phyloP scores from a whole-genome alignment of 2,888 invertebrate species.

The Diadegma fenestrale region DNA sequence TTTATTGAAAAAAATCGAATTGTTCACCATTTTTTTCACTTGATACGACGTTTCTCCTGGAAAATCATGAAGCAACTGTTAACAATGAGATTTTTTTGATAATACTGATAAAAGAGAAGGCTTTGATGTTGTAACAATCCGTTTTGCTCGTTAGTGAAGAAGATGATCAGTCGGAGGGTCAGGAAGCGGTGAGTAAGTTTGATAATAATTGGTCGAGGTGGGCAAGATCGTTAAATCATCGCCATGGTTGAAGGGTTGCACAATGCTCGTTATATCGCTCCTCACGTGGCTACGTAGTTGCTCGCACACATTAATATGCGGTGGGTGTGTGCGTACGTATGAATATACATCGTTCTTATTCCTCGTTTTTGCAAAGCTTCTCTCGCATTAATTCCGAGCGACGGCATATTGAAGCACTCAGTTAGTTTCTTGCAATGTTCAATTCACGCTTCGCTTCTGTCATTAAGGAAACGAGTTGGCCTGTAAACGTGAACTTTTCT shows the following conservation, averaged over 20 bases:
- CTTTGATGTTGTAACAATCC: background rate
- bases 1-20: too few species aligned
- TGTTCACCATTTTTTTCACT: too few species aligned
- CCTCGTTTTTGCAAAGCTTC: background rate
- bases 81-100: background rate
- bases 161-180: conserved; percentile 7
- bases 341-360: background rate
- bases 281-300: conserved; percentile 5
- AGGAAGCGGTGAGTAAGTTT: conserved; percentile 44
- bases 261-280: conserved; percentile 35
- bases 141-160: conserved; percentile 6
- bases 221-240: conserved; percentile 63
- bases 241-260: conserved; percentile 19
- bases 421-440: conserved; percentile 51
- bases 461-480: conserved; percentile 55
- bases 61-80: background rate
- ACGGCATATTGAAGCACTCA: conserved; percentile 19
- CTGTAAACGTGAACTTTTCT: conserved; percentile 44
- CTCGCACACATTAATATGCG: background rate
- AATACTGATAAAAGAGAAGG: background rate
- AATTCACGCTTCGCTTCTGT: conserved; percentile 56
- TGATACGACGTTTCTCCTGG: too few species aligned
- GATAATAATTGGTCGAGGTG: conserved; percentile 64
- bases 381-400: background rate
- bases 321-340: background rate